Conservation (phyloP, 2,113 vertebrate species). For the Aegotheles bennettii region DNA sequence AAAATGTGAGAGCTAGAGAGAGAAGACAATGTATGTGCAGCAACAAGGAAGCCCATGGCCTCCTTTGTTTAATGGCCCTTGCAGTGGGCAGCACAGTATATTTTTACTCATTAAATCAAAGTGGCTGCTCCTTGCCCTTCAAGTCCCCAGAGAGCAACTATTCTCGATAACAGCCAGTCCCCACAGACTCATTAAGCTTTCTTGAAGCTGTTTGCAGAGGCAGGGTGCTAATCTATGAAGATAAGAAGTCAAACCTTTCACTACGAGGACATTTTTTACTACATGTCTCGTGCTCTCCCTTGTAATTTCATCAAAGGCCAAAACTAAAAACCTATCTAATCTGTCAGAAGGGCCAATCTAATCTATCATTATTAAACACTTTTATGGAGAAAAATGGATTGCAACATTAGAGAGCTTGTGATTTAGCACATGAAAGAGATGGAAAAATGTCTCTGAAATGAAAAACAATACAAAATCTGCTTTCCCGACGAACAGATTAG, state of each 20-base stretch:
- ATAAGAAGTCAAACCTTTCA: slow-evolving; percentile 65
- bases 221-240: slow-evolving; percentile 61
- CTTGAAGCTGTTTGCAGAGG: slow-evolving; percentile 33
- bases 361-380: slow-evolving; percentile 61
- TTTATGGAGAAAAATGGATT: slow-evolving; percentile 62
- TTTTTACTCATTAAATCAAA: slow-evolving; percentile 44
- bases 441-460: slow-evolving; percentile 42
- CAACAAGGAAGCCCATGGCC: not conserved
- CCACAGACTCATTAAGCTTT: slow-evolving; percentile 34
- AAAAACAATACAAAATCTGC: slow-evolving; percentile 56
- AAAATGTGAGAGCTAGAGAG: not conserved
- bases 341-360: slow-evolving; percentile 63
- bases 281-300: slow-evolving; percentile 22
- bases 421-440: slow-evolving; percentile 53
- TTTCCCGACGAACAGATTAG: slow-evolving; percentile 55
- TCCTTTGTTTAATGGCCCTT: not conserved
- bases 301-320: slow-evolving; percentile 65
- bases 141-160: not conserved
- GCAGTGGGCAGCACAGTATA: not conserved
- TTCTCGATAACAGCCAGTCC: slow-evolving; percentile 15
- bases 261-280: slow-evolving; percentile 14
- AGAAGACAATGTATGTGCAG: not conserved
- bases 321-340: slow-evolving; percentile 65
- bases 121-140: slow-evolving; percentile 21
- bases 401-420: slow-evolving; percentile 46